Evolutionary conservation across 2,888 invertebrate genomes (phyloP), one percentile per base, ranked within the genome.

Genomic region (Drosophila leonis): DNA sequence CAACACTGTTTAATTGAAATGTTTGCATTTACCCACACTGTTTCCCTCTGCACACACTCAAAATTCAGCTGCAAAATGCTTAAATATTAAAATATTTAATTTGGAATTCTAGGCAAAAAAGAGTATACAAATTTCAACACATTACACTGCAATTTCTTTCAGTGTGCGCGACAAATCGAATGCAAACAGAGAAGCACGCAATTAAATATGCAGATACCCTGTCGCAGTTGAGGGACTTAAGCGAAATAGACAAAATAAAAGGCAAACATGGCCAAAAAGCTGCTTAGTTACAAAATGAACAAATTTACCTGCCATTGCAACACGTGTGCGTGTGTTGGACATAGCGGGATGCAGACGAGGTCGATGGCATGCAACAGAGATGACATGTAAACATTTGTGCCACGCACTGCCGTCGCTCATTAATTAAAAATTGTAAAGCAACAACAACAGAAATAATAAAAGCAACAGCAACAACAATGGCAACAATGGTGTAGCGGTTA

Each of bases 391-490:
- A 65, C 63, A 80, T 67, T 60, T 60, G 62, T 62, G 63, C 59
- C 62, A 66, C 70, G 72, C 62, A 61, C 61, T 64, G 65, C 57
- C 57, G 66, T 65, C 76, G 81, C 87, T 84, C 89, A 84, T 88
- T 84, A 84, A 88, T 88, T 84, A 73, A 83, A 88, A 84, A 86
- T 68, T 57, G 80, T 18, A 51, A 65, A 65, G 35, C 65, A 64
- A 54, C 52, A 65, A 63, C 55, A 66, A 69, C n/a, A 20, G 35
- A 35, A 33, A 35, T 51, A 35, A 35, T 35, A 51, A 51, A 13
- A 33, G 33, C 49, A 49, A 31, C 33, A 35, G 15, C n/a, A 66
- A 27, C 59, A 51, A 42, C 24, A 49, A 46, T 44, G 29, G 24
- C 37, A 68, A 62, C 64, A 66, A 65, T 74, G 75, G 68, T 68